These are phyloP conservation scores for Leuciscus idus DNA, from an alignment of 2,113 vertebrate genomes.

Conservation along the genomic window DNA sequence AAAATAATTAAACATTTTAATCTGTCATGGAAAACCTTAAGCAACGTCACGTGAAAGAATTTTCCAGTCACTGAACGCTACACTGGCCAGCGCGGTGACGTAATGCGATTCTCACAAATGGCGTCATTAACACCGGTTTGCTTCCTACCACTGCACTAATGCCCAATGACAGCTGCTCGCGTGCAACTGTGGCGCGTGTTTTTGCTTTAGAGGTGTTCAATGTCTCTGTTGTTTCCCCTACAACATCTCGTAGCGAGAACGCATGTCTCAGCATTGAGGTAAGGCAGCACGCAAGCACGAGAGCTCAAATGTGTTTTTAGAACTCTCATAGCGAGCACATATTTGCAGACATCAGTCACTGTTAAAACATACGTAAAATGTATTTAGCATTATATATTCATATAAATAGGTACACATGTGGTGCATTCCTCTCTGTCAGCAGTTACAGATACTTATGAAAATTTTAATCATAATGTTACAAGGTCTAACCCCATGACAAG, in stretches of 20 bases:
- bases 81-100: not conserved
- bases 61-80: not conserved
- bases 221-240: conserved; percentile 5
- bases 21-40: not conserved
- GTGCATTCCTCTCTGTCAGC: not conserved
- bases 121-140: not conserved
- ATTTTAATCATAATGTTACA: not conserved
- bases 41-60: not conserved
- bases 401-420: not conserved
- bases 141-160: not conserved
- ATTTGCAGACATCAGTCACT: not conserved
- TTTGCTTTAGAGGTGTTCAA: not conserved
- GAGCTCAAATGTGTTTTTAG: not conserved
- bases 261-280: not conserved
- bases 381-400: not conserved
- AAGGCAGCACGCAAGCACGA: not conserved
- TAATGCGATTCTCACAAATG: not conserved
- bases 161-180: not conserved
- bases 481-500: not conserved
- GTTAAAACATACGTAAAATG: not conserved
- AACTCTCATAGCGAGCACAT: not conserved
- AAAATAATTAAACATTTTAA: not conserved
- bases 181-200: not conserved
- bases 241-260: not conserved
- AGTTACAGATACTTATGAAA: not conserved